phyloP scores from a whole-genome alignment of 2,888 invertebrate species.

The Nemotelus nigrinus region DNA sequence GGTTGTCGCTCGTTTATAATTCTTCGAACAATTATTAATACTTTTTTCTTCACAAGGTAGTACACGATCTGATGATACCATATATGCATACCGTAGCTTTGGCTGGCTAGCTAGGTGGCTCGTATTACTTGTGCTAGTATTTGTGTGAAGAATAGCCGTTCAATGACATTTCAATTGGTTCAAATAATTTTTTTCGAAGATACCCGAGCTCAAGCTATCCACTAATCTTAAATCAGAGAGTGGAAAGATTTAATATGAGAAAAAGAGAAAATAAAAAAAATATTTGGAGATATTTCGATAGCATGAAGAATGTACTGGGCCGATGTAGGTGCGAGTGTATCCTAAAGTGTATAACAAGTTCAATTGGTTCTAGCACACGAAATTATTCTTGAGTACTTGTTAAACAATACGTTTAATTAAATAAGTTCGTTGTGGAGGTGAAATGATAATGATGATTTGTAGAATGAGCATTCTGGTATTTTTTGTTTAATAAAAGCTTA shows the following conservation, averaged over 20 bases:
- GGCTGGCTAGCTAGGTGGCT: no score
- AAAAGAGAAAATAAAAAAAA: not conserved
- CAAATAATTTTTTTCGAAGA: conserved; percentile 14
- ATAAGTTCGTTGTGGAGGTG: not conserved
- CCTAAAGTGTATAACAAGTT: not conserved
- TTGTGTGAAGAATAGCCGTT: conserved; percentile 25
- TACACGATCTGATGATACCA: conserved; percentile 3
- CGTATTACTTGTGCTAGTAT: not conserved
- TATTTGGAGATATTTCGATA: not conserved
- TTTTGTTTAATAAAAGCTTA: no score
- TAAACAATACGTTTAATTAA: conserved; percentile 39
- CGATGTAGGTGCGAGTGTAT: no score
- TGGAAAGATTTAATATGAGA: conserved; percentile 20
- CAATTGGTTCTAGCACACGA: conserved; percentile 18
- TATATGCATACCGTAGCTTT: not conserved
- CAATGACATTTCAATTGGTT: conserved; percentile 41
- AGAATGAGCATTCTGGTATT: no score
- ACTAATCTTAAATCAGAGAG: conserved; percentile 32
- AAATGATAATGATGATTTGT: no score
- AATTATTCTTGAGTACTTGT: not conserved
- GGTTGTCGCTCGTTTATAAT: no score
- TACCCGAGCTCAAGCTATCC: not conserved
- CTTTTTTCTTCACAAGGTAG: not conserved
- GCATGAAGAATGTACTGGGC: no score
- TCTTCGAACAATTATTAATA: no score